A percentile compares a stretch with the other conserved stretches of the same genome.
Evolutionary conservation across 1,140 invertebrate species (phyloP).

Genomic region (Conus ventricosus): DNA sequence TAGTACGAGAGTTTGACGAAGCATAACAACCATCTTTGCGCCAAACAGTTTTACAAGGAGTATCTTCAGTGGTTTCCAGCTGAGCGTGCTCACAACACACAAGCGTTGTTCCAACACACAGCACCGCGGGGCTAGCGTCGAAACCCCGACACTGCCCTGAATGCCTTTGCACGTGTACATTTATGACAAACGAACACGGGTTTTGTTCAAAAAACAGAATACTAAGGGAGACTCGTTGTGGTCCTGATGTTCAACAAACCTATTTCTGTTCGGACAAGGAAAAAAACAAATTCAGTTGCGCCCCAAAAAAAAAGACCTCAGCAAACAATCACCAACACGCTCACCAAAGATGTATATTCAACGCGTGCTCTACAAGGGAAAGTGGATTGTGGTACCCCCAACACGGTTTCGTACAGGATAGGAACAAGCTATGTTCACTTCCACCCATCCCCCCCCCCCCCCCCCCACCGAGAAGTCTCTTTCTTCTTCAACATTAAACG

Average conservation of each 20-base stretch:
- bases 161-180: no score
- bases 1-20: slow-evolving; percentile 22
- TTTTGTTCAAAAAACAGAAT: slow-evolving; percentile 26
- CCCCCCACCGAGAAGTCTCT: not conserved
- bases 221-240: no score
- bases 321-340: slow-evolving; percentile 4
- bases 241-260: no score
- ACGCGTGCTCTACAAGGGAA: not conserved
- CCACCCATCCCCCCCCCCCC: no score
- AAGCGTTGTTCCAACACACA: no score
- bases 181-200: slow-evolving; percentile 17
- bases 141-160: no score
- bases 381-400: not conserved
- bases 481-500: not conserved
- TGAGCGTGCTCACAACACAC: not conserved
- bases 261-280: not conserved
- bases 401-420: not conserved
- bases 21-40: slow-evolving; percentile 36
- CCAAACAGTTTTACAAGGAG: no score
- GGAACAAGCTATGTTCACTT: not conserved
- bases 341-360: not conserved
- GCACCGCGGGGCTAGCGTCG: not conserved
- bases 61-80: no score
- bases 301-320: no score
- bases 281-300: not conserved